phyloP scores from a whole-genome alignment of 2,113 vertebrate species.

The Dasypus novemcinctus region DNA sequence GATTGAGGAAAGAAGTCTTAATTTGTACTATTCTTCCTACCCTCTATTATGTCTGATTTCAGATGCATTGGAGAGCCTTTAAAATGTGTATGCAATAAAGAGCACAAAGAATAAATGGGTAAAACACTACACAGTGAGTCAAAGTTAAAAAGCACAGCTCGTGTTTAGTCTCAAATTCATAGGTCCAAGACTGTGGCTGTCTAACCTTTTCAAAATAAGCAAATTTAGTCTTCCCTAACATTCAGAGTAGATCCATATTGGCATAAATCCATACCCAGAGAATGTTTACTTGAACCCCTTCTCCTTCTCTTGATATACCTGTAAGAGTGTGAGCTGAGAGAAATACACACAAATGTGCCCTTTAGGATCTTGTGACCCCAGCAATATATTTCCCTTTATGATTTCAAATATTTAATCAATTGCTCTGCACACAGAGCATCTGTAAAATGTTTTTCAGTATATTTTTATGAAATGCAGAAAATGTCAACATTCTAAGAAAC shows the following conservation, averaged over 20 bases:
- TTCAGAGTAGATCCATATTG: conserved; percentile 49
- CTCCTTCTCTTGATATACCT: conserved; percentile 52
- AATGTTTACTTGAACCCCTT: conserved; percentile 73
- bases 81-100: neutral
- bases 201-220: conserved; percentile 75
- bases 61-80: conserved; percentile 24
- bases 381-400: conserved; percentile 47
- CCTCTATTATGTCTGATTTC: neutral
- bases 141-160: conserved; percentile 26
- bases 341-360: conserved; percentile 66
- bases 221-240: conserved; percentile 68
- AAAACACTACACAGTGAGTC: neutral
- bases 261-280: conserved; percentile 38
- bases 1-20: conserved; percentile 3
- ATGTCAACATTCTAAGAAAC: conserved; percentile 29
- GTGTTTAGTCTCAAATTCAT: neutral
- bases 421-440: conserved; percentile 61
- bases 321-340: conserved; percentile 9
- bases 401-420: conserved; percentile 78
- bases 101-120: neutral
- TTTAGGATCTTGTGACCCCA: conserved; percentile 69
- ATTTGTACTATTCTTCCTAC: neutral
- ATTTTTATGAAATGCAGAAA: conserved; percentile 66
- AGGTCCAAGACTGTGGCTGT: neutral
- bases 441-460: conserved; percentile 65